Evolutionary conservation across 30 jellyfish, hydroid and myxozoan genomes (phyloP), one percentile per base, ranked within the genome.

Genomic region (Sanderia malayensis): DNA sequence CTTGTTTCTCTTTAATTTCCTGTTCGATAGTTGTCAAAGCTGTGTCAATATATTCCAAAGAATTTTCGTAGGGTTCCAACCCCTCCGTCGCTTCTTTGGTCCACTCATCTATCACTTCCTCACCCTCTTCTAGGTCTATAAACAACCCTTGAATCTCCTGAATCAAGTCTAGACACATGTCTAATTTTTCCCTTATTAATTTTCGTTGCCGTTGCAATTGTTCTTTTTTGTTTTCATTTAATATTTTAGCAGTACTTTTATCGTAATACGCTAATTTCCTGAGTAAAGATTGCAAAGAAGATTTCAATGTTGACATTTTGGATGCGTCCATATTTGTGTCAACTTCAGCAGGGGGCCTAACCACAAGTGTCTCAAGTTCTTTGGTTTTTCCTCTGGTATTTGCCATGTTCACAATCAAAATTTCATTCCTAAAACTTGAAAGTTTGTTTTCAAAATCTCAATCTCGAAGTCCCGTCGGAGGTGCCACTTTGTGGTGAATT

Each of bases 1-100:
- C 30, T 30, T 60, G 73, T 15, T 60, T 60, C 30, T 21, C 73
- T 30, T 30, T 60, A 2, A 26, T 60, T 70, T 70, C 49, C 82
- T 70, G 41, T 41, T 41, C 15, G 55, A 41, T 41, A 41, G 55
- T 41, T 41, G 8, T 41, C 55, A 41, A 41, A 41, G 55, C 55
- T 41, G 55, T 41, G 8, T 41, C 55, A 41, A 41, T 41, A 41
- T 41, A 41, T 41, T 41, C 55, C 11, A 41, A 41, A 41, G 55
- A 41, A 41, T 41, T 41, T 41, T 41, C 55, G 15, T 41, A 41
- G 55, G 55, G 55, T 41, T 41, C 55, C 55, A 41, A 41, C 55
- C 55, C 55, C 55, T 41, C 55, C 55, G 15, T 41, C 55, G 55
- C 8, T 41, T 41, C 55, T 41, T 41, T 41, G 55, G 55, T 41